Conservation (phyloP, 1,140 invertebrate species). For the Musca domestica region DNA sequence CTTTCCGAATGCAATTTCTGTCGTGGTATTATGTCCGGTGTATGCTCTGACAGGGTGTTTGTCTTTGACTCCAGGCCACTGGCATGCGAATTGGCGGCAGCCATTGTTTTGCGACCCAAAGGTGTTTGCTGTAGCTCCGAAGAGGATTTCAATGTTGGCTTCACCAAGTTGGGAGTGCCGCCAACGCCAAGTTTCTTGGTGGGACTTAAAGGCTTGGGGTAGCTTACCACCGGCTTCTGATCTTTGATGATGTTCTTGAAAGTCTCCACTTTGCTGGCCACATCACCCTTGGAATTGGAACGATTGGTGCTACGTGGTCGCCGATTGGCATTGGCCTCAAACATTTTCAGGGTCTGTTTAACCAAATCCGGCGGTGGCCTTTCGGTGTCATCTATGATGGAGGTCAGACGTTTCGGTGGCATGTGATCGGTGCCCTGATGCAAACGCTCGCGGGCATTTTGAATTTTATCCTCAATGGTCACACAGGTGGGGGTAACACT, state of each 20-base stretch:
- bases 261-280: constrained; percentile 65
- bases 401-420: constrained; percentile 64
- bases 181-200: constrained; percentile 39
- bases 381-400: constrained; percentile 74
- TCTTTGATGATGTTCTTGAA: constrained; percentile 65
- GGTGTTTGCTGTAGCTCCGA: constrained; percentile 24
- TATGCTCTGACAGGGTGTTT: constrained; percentile 3
- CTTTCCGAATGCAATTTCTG: not conserved
- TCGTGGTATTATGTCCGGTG: constrained; percentile 17
- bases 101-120: constrained; percentile 23
- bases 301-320: constrained; percentile 50
- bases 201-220: constrained; percentile 55
- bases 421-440: constrained; percentile 42
- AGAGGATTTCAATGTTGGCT: constrained; percentile 17
- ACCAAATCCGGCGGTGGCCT: constrained; percentile 82
- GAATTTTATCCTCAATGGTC: constrained; percentile 52
- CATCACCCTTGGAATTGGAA: constrained; percentile 61
- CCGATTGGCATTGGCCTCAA: constrained; percentile 68
- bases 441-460: constrained; percentile 46
- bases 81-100: not conserved
- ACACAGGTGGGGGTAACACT: constrained; percentile 31
- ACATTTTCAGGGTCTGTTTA: constrained; percentile 77
- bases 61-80: not conserved
- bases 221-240: constrained; percentile 42
- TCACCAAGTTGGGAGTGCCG: not conserved